A percentile compares a stretch with the other conserved stretches of the same genome.
Conservation (phyloP, 2,113 vertebrate species). For the Ciconia boyciana region DNA sequence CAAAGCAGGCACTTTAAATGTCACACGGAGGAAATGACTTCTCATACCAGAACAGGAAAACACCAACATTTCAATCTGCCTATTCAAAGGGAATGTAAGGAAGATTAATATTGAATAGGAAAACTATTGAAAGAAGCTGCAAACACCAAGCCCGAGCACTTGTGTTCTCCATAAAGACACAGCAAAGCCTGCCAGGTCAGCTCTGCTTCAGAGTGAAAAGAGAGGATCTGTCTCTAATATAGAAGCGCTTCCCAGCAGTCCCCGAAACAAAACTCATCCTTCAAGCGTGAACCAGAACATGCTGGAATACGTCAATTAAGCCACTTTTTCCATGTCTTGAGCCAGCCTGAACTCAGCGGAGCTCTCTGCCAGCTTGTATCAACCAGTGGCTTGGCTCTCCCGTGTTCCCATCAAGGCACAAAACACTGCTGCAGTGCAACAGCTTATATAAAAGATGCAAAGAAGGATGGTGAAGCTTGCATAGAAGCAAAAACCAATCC, state of each 20-base stretch:
- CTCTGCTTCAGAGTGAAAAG: not conserved
- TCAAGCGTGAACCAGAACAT: not conserved
- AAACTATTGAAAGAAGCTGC: not conserved
- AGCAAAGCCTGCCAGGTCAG: not conserved
- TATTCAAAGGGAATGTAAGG: not conserved
- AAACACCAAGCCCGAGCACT: not conserved
- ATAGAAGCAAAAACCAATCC: not conserved
- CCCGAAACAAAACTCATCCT: not conserved
- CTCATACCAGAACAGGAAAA: slow-evolving; percentile 20
- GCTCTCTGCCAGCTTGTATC: not conserved
- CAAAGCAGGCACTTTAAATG: not conserved
- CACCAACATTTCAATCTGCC: not conserved
- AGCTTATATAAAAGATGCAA: not conserved
- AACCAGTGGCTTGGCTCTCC: not conserved
- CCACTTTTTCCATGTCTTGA: not conserved
- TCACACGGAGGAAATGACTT: slow-evolving; percentile 1
- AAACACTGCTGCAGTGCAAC: not conserved
- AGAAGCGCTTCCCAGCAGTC: not conserved
- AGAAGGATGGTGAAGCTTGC: not conserved
- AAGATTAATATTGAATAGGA: not conserved
- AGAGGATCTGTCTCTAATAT: not conserved
- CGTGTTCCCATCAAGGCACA: fast-evolving
- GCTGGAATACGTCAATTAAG: not conserved
- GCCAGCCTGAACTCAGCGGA: not conserved
- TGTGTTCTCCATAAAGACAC: not conserved